These are phyloP conservation scores for Eudyptes chrysolophus DNA, from an alignment of 2,113 vertebrate species.

Conservation along the genomic window DNA sequence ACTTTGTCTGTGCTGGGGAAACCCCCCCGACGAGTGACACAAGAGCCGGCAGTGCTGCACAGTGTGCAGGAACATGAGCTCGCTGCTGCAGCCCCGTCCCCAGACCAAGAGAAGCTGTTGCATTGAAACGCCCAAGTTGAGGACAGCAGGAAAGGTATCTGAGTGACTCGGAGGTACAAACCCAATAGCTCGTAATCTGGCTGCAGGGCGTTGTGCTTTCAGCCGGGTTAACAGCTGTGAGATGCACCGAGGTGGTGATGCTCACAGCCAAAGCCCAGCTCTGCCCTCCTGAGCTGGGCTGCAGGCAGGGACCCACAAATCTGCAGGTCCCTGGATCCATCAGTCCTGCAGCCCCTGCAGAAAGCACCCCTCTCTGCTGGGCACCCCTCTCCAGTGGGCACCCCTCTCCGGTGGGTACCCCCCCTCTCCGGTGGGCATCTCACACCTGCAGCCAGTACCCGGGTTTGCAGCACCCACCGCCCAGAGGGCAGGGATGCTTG, in stretches of 20 bases:
- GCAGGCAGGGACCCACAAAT: background rate
- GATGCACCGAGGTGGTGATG: background rate
- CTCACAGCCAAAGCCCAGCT: background rate
- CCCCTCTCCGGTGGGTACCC: background rate
- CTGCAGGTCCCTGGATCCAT: too few relatives aligned
- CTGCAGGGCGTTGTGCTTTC: background rate
- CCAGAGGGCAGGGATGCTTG: too few relatives aligned
- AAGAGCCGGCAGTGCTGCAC: fast-evolving
- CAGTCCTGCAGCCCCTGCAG: too few relatives aligned
- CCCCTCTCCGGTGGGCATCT: too few relatives aligned
- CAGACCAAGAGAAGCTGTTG: too few relatives aligned
- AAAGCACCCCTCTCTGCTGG: background rate
- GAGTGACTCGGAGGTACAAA: background rate
- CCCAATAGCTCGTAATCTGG: background rate
- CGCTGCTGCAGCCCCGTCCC: fast-evolving
- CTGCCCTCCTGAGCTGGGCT: background rate
- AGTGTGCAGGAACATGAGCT: background rate
- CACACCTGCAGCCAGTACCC: too few relatives aligned
- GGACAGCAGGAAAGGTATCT: background rate
- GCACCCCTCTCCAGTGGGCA: fast-evolving
- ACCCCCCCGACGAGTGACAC: fast-evolving
- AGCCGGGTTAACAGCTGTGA: background rate
- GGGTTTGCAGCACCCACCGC: background rate
- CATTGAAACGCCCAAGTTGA: fast-evolving
- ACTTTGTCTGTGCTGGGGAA: too few relatives aligned